Percentiles rank a stretch among this genome's conserved stretches.
Conservation (phyloP, 2,888 invertebrate genomes). For the Synergus umbraculus region DNA sequence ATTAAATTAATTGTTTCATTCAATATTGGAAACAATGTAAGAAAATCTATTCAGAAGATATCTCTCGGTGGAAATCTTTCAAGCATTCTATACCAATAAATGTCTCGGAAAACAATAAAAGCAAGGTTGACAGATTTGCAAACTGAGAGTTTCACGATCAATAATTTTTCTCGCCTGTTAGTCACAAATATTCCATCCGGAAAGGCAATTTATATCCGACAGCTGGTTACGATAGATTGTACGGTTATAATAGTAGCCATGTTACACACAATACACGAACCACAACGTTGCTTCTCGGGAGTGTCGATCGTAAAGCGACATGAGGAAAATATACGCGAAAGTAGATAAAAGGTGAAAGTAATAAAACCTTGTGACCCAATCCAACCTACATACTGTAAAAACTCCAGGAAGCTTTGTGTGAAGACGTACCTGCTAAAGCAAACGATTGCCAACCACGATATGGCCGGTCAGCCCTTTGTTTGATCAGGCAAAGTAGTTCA, state of each 20-base stretch:
- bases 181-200: conserved; percentile 51
- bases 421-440: conserved; percentile 19
- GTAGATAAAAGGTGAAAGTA: conserved; percentile 12
- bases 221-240: conserved; percentile 53
- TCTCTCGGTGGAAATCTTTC: no score
- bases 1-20: background rate
- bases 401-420: background rate
- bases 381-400: background rate
- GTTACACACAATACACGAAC: conserved; percentile 26
- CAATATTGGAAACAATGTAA: background rate
- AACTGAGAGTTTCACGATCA: background rate
- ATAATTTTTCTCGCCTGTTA: conserved; percentile 39
- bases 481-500: conserved; percentile 28
- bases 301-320: conserved; percentile 22
- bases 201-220: conserved; percentile 53
- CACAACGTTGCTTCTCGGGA: conserved; percentile 5
- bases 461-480: conserved; percentile 25
- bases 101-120: conserved; percentile 10
- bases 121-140: conserved; percentile 1
- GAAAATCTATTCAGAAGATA: no score
- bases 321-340: conserved; percentile 24
- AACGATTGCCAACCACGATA: conserved; percentile 26
- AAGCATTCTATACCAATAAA: background rate
- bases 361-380: conserved; percentile 18
- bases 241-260: background rate